Evolutionary conservation across 1,140 invertebrate genomes (phyloP).

Genomic region (Leptinotarsa lineolata): DNA sequence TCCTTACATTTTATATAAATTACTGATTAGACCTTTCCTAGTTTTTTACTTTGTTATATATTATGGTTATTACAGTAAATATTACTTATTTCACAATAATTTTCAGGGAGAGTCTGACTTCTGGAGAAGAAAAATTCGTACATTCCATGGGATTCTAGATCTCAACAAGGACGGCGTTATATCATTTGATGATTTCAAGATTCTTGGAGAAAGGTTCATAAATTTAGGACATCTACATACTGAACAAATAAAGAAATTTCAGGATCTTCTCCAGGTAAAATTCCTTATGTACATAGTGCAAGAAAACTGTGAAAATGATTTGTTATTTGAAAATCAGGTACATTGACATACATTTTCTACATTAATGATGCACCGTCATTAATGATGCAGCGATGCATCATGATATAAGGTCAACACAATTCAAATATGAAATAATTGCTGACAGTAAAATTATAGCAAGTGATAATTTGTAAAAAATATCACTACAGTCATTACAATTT

Average conservation of each 20-base stretch:
- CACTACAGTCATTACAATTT: no score
- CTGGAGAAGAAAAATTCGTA: constrained; percentile 88
- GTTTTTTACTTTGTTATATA: no score
- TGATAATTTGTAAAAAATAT: no score
- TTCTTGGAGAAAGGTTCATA: constrained; percentile 73
- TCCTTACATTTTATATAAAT: no score
- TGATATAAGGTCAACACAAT: no score
- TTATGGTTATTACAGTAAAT: no score
- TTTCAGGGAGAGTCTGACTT: constrained; percentile 77
- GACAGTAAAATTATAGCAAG: no score
- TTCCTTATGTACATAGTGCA: neutral
- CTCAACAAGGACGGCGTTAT: constrained; percentile 85
- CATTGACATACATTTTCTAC: no score
- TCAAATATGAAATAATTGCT: no score
- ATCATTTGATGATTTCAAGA: constrained; percentile 77
- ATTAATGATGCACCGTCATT: no score
- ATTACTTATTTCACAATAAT: constrained; percentile 4
- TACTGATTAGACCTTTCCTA: no score
- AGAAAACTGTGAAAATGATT: neutral
- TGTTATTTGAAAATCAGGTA: neutral
- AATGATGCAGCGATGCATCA: no score
- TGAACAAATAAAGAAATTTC: constrained; percentile 68
- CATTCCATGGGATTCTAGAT: constrained; percentile 77
- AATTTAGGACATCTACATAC: constrained; percentile 71
- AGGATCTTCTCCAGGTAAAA: constrained; percentile 66